Conservation (phyloP, 2,888 invertebrate species). For the Masnerella sp. region DNA sequence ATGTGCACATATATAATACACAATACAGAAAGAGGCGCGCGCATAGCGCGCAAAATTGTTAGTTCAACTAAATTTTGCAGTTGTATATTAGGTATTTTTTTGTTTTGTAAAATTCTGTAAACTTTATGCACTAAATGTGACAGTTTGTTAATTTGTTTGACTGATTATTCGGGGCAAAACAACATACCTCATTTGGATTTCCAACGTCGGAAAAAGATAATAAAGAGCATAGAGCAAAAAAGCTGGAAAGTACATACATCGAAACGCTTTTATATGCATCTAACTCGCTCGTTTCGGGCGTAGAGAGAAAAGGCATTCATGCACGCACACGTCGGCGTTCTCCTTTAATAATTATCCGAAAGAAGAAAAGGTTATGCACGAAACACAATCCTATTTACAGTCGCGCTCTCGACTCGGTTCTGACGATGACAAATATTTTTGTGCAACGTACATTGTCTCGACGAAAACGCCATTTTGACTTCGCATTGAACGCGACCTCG, state of each 20-base stretch:
- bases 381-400: slow-evolving; percentile 35
- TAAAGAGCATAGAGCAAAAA: slow-evolving; percentile 17
- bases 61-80: too few species aligned
- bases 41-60: too few species aligned
- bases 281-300: slow-evolving; percentile 5
- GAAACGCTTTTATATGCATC: slow-evolving; percentile 28
- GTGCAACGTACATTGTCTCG: slow-evolving; percentile 21
- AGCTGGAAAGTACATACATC: slow-evolving; percentile 25
- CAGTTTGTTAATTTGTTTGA: too few species aligned
- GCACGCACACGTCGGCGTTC: slow-evolving; percentile 13
- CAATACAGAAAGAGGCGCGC: too few species aligned
- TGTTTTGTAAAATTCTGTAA: too few species aligned
- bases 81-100: too few species aligned
- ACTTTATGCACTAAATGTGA: too few species aligned
- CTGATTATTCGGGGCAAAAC: too few species aligned
- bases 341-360: slow-evolving; percentile 43
- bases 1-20: too few species aligned
- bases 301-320: slow-evolving; percentile 14
- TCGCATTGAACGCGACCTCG: slow-evolving; percentile 12
- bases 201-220: slow-evolving; percentile 16
- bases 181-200: slow-evolving; percentile 8
- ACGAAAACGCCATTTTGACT: slow-evolving; percentile 10
- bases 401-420: slow-evolving; percentile 12
- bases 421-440: slow-evolving; percentile 31
- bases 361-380: slow-evolving; percentile 18